phyloP scores from a whole-genome alignment of 1,140 invertebrate species.

The Triops longicaudatus region DNA sequence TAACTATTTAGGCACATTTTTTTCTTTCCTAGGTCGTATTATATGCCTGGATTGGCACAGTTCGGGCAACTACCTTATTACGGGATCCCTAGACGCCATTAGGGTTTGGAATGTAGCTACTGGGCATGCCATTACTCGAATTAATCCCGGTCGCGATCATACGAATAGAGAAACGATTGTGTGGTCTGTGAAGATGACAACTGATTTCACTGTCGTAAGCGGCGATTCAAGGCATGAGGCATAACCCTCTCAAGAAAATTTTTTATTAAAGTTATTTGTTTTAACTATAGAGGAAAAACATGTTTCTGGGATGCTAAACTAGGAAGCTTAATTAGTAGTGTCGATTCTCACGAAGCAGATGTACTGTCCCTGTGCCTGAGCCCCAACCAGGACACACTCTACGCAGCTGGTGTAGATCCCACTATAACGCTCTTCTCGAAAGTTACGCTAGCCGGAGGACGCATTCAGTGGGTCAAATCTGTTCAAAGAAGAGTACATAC shows the following conservation, averaged over 20 bases:
- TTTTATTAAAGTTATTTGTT: conserved; percentile 3
- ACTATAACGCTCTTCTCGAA: conserved; percentile 59
- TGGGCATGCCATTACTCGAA: conserved; percentile 71
- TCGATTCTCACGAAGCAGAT: conserved; percentile 68
- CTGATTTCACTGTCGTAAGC: conserved; percentile 74
- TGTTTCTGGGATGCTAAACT: conserved; percentile 77
- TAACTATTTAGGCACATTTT: not conserved
- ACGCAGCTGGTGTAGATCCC: conserved; percentile 70
- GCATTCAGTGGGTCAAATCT: conserved; percentile 64
- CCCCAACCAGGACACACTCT: conserved; percentile 58
- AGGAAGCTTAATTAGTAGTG: conserved; percentile 64
- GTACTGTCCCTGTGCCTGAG: conserved; percentile 62
- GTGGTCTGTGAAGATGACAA: conserved; percentile 70
- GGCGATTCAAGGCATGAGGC: conserved; percentile 62
- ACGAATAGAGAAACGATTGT: conserved; percentile 64
- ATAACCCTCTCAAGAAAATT: too few relatives aligned
- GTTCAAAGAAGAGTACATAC: conserved; percentile 63
- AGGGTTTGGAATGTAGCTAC: conserved; percentile 75
- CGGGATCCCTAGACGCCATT: conserved; percentile 73
- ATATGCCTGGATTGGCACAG: conserved; percentile 77
- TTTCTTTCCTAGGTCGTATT: conserved; percentile 52
- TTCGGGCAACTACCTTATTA: conserved; percentile 64
- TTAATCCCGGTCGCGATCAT: conserved; percentile 56
- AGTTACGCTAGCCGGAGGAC: conserved; percentile 40
- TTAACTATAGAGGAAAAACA: conserved; percentile 55